These are phyloP conservation scores for Pristis pectinata DNA, from an alignment of 2,797 vertebrate species.

Conservation along the genomic window DNA sequence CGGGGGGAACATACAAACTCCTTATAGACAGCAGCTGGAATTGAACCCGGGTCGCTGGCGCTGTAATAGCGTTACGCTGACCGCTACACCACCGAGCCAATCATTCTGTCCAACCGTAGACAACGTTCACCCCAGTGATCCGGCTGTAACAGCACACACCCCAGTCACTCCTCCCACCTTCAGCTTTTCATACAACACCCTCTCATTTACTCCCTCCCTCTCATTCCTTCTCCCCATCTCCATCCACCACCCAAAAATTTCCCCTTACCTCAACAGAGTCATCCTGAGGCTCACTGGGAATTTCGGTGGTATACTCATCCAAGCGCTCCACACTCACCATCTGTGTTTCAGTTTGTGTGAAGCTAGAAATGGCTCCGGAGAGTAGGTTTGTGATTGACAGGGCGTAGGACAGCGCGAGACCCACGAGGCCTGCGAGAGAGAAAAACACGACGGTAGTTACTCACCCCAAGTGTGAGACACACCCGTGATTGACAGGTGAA, in stretches of 20 bases:
- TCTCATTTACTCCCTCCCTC: neutral
- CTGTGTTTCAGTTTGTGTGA: conserved; percentile 86
- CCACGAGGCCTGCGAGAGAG: conserved; percentile 75
- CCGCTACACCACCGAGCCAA: no score
- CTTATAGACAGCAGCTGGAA: no score
- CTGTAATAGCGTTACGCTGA: no score
- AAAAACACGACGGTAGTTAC: neutral
- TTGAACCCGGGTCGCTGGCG: no score
- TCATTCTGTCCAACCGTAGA: neutral
- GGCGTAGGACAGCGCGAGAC: conserved; percentile 83
- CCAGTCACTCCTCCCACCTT: neutral
- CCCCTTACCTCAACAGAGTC: conserved; percentile 35
- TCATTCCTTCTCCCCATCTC: neutral
- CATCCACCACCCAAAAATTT: neutral
- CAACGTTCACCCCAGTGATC: neutral
- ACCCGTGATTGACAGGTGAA: no score
- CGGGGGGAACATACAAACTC: no score
- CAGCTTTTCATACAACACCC: no score
- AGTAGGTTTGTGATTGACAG: conserved; percentile 81
- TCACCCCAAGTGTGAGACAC: neutral
- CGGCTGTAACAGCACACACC: neutral
- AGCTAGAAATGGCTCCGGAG: conserved; percentile 80
- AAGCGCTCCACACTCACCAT: conserved; percentile 89
- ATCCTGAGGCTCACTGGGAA: conserved; percentile 69
- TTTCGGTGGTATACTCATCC: conserved; percentile 76